Conservation (phyloP, 2,113 vertebrate genomes). For the Apus apus region DNA sequence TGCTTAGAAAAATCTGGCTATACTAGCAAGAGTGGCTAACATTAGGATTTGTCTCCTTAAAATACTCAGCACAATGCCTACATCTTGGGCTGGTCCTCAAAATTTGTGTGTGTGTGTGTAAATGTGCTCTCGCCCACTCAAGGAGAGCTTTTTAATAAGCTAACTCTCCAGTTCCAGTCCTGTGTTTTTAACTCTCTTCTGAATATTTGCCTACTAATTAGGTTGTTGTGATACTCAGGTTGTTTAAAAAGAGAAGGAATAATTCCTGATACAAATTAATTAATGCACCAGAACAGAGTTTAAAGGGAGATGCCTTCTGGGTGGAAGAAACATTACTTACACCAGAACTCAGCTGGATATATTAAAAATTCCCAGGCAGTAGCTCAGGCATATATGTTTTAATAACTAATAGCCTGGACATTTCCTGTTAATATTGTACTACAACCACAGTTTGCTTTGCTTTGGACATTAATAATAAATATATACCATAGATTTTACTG, state of each 20-base stretch:
- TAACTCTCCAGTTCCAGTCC: background rate
- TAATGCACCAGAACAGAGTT: background rate
- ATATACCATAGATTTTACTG: constrained; percentile 36
- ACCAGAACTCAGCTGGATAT: constrained; percentile 5
- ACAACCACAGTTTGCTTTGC: constrained; percentile 58
- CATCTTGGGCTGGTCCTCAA: background rate
- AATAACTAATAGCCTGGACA: constrained; percentile 50
- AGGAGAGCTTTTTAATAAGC: background rate
- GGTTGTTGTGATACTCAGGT: constrained; percentile 7
- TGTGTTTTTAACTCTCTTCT: background rate
- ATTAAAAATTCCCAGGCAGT: constrained; percentile 45
- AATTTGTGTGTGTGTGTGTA: background rate
- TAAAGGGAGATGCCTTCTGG: background rate
- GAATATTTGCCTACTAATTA: constrained; percentile 6
- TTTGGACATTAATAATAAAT: constrained; percentile 60
- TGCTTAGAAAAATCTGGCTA: background rate
- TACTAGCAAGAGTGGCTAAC: background rate
- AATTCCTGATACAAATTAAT: background rate
- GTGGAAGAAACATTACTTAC: background rate
- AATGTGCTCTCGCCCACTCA: background rate
- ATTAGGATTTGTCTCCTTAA: background rate
- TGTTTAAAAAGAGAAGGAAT: background rate
- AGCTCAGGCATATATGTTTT: constrained; percentile 31
- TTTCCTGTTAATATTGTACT: constrained; percentile 61
- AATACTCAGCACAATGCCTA: background rate